phyloP scores from a whole-genome alignment of 2,888 invertebrate genomes.

The Drosophila robusta region DNA sequence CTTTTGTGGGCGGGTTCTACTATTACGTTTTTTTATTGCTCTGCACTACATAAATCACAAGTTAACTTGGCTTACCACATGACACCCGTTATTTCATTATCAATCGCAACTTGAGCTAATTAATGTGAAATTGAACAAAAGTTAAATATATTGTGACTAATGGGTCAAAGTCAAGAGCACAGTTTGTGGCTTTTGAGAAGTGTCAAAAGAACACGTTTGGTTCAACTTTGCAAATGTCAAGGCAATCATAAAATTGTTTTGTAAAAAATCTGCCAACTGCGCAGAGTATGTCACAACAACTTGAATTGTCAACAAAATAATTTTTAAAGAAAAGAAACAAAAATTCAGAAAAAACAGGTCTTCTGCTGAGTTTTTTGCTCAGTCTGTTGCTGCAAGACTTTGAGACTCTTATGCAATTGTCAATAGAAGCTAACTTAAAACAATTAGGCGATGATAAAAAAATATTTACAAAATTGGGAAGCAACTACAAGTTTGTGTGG shows the following conservation, averaged over 20 bases:
- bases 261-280: constrained; percentile 23
- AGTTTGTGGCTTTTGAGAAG: constrained; percentile 2
- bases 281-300: constrained; percentile 25
- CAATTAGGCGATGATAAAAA: not conserved
- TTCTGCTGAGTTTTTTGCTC: constrained; percentile 9
- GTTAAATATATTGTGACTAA: constrained; percentile 8
- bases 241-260: constrained; percentile 25
- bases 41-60: constrained; percentile 33
- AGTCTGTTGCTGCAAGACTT: constrained; percentile 1
- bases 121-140: constrained; percentile 19
- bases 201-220: constrained; percentile 36
- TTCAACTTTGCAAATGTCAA: constrained; percentile 52
- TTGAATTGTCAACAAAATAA: constrained; percentile 16
- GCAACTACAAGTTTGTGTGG: too few relatives aligned
- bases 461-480: too few relatives aligned
- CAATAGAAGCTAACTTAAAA: not conserved
- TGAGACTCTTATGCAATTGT: constrained; percentile 2
- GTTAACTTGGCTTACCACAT: constrained; percentile 28
- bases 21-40: constrained; percentile 12
- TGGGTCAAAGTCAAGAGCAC: constrained; percentile 48
- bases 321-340: not conserved
- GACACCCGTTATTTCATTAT: constrained; percentile 26
- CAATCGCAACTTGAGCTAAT: constrained; percentile 19
- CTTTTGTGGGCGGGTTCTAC: constrained; percentile 23
- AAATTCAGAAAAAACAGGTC: constrained; percentile 24